These are phyloP conservation scores for Heliothis peltigera DNA, from an alignment of 2,888 invertebrate species.

Conservation along the genomic window DNA sequence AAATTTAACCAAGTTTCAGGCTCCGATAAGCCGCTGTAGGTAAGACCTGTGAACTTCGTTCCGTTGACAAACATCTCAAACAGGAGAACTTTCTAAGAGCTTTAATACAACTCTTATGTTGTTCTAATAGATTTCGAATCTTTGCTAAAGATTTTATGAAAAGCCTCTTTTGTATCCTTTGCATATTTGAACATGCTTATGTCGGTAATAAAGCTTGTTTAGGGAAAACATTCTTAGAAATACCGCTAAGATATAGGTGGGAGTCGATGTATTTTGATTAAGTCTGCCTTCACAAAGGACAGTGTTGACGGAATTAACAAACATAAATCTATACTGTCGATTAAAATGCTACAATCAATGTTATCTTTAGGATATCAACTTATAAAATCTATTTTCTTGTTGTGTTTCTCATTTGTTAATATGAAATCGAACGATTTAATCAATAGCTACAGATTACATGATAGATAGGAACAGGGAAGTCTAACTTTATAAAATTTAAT, in stretches of 20 bases:
- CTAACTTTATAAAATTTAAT: constrained; percentile 36
- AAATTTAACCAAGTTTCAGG: constrained; percentile 57
- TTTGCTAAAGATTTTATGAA: constrained; percentile 40
- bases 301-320: constrained; percentile 11
- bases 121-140: constrained; percentile 56
- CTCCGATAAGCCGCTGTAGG: constrained; percentile 56
- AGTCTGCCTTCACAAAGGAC: constrained; percentile 11
- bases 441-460: constrained; percentile 14
- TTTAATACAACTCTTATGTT: constrained; percentile 60
- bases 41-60: constrained; percentile 52
- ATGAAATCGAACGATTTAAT: constrained; percentile 32
- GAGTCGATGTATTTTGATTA: constrained; percentile 6
- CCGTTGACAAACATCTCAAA: constrained; percentile 62
- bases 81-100: constrained; percentile 55
- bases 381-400: constrained; percentile 41
- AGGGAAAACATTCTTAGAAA: constrained; percentile 30
- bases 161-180: constrained; percentile 47
- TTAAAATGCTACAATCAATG: constrained; percentile 26
- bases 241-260: constrained; percentile 5
- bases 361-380: constrained; percentile 38
- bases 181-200: constrained; percentile 43
- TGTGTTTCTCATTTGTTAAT: constrained; percentile 35
- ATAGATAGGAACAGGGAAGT: constrained; percentile 32
- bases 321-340: constrained; percentile 16
- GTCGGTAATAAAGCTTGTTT: constrained; percentile 5